Percentiles rank a stretch among this genome's conserved stretches.
Conservation (phyloP, 2,797 vertebrate species). For the Taenioides sp. region DNA sequence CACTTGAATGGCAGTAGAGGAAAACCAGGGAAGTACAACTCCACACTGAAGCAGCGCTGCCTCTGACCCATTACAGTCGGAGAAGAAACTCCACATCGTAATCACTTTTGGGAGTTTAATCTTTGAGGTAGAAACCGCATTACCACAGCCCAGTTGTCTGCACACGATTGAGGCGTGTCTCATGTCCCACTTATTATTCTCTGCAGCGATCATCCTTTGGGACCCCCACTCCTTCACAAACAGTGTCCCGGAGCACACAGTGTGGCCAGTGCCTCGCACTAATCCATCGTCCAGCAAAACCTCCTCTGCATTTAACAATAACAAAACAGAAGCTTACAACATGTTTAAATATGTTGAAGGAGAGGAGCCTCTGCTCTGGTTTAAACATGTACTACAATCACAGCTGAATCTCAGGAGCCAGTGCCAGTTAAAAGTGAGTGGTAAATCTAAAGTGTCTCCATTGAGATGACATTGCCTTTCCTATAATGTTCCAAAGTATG, state of each 20-base stretch:
- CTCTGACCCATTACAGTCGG: conserved; percentile 32
- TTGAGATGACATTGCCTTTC: too few species aligned
- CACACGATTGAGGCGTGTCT: conserved; percentile 30
- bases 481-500: too few species aligned
- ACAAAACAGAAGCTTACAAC: neutral
- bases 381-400: too few species aligned
- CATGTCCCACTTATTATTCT: conserved; percentile 19
- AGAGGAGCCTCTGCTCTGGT: too few species aligned
- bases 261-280: neutral
- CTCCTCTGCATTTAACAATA: neutral
- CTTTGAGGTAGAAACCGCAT: conserved; percentile 8
- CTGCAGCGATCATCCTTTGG: neutral
- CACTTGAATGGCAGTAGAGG: conserved; percentile 26
- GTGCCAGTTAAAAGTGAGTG: too few species aligned
- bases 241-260: conserved; percentile 10
- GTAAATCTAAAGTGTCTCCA: too few species aligned
- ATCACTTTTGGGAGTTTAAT: neutral
- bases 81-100: conserved; percentile 16
- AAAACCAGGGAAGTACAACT: neutral
- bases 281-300: conserved; percentile 9
- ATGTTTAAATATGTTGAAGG: neutral
- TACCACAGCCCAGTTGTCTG: conserved; percentile 24
- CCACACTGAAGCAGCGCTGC: conserved; percentile 33
- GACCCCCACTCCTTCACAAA: rapidly evolving
- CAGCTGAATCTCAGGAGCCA: too few species aligned